These are phyloP conservation scores for Calycopis cecrops DNA, from an alignment of 1,140 invertebrate genomes.

Conservation along the genomic window DNA sequence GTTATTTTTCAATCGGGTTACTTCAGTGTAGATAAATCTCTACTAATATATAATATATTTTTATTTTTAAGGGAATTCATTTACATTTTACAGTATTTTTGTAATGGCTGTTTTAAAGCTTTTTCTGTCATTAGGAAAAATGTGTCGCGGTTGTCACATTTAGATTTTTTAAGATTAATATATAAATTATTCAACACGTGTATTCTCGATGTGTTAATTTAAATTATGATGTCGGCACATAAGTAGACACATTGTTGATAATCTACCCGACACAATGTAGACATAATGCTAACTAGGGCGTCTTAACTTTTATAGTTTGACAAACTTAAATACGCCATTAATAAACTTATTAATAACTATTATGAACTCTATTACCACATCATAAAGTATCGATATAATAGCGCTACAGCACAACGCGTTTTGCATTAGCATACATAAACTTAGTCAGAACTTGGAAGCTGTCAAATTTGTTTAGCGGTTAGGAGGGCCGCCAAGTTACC, in stretches of 20 bases:
- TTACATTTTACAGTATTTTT: no score
- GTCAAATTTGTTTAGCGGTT: constrained; percentile 73
- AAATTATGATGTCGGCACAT: no score
- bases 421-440: constrained; percentile 54
- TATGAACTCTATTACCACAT: constrained; percentile 27
- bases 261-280: constrained; percentile 65
- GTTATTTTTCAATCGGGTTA: no score
- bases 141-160: no score
- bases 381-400: constrained; percentile 20
- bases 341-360: constrained; percentile 14
- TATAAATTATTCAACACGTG: no score
- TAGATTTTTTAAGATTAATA: no score
- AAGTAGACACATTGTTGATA: constrained; percentile 34
- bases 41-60: no score
- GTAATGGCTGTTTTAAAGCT: no score
- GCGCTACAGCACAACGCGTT: constrained; percentile 28
- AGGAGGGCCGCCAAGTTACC: constrained; percentile 57
- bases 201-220: no score
- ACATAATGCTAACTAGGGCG: constrained; percentile 63
- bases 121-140: no score
- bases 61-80: no score
- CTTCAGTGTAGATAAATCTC: no score
- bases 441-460: constrained; percentile 63
- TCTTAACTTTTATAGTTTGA: constrained; percentile 45
- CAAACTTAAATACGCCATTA: constrained; percentile 23